Evolutionary conservation across 2,113 vertebrate species (phyloP).

Genomic region (Coryphaenoides rupestris): DNA sequence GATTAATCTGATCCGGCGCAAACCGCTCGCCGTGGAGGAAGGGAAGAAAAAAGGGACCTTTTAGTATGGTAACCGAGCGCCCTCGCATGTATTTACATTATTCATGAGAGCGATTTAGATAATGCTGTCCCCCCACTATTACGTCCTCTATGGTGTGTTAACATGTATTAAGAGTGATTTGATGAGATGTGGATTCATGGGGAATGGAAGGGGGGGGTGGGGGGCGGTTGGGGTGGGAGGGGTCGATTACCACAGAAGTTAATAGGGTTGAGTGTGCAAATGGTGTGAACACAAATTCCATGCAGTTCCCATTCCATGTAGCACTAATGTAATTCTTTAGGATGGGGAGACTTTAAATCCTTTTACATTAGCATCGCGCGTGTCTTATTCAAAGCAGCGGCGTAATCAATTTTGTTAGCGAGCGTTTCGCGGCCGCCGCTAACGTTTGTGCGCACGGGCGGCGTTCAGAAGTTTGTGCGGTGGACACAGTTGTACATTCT

Average conservation of each 20-base stretch:
- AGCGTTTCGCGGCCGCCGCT: background rate
- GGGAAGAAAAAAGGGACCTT: constrained; percentile 26
- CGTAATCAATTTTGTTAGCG: constrained; percentile 3
- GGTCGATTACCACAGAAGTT: constrained; percentile 54
- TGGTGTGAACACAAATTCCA: constrained; percentile 53
- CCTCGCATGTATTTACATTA: constrained; percentile 59
- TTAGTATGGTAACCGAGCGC: constrained; percentile 50
- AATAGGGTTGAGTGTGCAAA: constrained; percentile 61
- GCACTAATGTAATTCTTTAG: constrained; percentile 54
- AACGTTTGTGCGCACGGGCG: background rate
- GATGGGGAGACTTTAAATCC: constrained; percentile 46
- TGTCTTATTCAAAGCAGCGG: constrained; percentile 33
- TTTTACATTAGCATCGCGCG: constrained; percentile 20
- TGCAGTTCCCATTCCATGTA: constrained; percentile 48
- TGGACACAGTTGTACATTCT: background rate
- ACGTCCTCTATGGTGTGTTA: constrained; percentile 60
- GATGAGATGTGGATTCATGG: constrained; percentile 60
- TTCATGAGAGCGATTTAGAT: constrained; percentile 63
- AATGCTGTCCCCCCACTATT: constrained; percentile 60
- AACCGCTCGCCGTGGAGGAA: constrained; percentile 34
- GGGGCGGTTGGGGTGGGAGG: constrained; percentile 44
- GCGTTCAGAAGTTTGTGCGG: background rate
- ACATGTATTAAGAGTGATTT: constrained; percentile 65
- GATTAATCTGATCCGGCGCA: constrained; percentile 50
- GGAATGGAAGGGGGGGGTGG: too few species aligned